Evolutionary conservation across 2,888 invertebrate genomes (phyloP).

Genomic region (Phaonia tiefii): DNA sequence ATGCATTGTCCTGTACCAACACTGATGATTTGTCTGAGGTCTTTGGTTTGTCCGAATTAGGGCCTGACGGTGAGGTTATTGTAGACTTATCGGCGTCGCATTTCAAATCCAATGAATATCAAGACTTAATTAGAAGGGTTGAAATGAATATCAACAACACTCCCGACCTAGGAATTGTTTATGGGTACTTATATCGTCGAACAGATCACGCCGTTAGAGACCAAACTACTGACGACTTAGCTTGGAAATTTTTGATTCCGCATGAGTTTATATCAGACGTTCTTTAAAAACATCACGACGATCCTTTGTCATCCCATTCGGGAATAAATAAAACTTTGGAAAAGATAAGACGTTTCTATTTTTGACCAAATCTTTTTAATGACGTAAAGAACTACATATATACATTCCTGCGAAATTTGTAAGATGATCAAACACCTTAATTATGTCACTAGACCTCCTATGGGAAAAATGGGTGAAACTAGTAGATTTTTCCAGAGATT

Average conservation of each 20-base stretch:
- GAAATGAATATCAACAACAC: not conserved
- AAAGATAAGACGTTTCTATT: not conserved
- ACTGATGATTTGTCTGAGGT: too few relatives aligned
- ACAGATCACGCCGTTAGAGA: constrained; percentile 7
- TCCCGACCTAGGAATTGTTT: constrained; percentile 17
- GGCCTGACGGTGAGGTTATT: not conserved
- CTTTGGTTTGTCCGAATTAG: not conserved
- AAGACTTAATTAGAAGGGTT: too few relatives aligned
- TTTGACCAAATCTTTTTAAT: not conserved
- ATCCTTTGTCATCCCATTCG: not conserved
- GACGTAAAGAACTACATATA: constrained; percentile 13
- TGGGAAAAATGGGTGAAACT: constrained; percentile 33
- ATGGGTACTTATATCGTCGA: constrained; percentile 7
- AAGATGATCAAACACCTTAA: constrained; percentile 33
- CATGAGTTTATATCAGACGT: not conserved
- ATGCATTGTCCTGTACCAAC: constrained; percentile 43
- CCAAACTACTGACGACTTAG: not conserved
- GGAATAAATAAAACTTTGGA: constrained; percentile 12
- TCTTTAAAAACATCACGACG: not conserved
- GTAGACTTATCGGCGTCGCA: constrained; percentile 28
- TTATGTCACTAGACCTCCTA: constrained; percentile 10
- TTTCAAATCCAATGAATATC: constrained; percentile 27
- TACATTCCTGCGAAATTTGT: not conserved
- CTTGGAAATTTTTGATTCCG: constrained; percentile 29
- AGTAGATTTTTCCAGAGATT: constrained; percentile 44